phyloP scores from a whole-genome alignment of 2,888 invertebrate species.

The Eupithecia inturbata region DNA sequence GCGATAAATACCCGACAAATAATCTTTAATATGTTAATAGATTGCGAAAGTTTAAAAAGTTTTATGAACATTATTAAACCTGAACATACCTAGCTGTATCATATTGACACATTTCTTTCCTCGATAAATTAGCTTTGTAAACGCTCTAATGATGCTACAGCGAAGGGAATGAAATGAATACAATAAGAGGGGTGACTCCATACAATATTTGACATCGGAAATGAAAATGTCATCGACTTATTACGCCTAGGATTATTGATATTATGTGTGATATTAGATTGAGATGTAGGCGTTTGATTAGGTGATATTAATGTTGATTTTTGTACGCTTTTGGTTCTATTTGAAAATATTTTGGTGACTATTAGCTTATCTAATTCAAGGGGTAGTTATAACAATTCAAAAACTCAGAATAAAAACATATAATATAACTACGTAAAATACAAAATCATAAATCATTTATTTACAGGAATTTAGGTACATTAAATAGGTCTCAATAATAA shows the following conservation, averaged over 20 bases:
- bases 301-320: slow-evolving; percentile 21
- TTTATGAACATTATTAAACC: no score
- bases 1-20: no score
- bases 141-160: slow-evolving; percentile 53
- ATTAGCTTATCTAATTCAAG: background rate
- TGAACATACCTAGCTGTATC: background rate
- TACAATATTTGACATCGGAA: slow-evolving; percentile 77
- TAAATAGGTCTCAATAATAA: no score
- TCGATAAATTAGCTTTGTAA: slow-evolving; percentile 60
- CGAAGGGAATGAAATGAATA: slow-evolving; percentile 60
- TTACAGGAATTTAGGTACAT: no score
- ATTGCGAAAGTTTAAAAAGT: no score
- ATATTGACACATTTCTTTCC: slow-evolving; percentile 38
- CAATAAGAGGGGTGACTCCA: slow-evolving; percentile 47
- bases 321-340: background rate
- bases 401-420: background rate
- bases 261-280: slow-evolving; percentile 49
- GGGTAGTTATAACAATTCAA: background rate
- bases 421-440: no score
- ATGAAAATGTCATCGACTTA: slow-evolving; percentile 81
- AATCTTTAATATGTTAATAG: no score
- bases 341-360: background rate
- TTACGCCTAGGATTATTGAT: slow-evolving; percentile 77
- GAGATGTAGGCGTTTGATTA: slow-evolving; percentile 32
- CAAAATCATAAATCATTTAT: no score